These are phyloP conservation scores for Tanypteryx hageni DNA, from an alignment of 2,888 invertebrate species.

Conservation along the genomic window DNA sequence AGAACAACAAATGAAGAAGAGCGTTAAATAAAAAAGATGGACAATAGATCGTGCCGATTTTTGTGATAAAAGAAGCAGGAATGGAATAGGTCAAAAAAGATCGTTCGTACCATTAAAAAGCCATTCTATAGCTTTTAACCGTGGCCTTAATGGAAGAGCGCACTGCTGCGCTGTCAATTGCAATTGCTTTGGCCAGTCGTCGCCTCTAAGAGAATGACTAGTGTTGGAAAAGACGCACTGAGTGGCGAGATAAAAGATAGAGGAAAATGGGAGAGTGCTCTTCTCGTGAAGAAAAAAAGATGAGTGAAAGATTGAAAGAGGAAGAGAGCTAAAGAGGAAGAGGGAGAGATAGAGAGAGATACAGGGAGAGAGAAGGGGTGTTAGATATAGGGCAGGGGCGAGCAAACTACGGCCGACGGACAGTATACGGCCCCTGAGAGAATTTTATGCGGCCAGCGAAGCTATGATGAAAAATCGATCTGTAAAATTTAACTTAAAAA, in stretches of 20 bases:
- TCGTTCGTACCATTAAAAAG: conserved; percentile 5
- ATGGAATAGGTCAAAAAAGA: not conserved
- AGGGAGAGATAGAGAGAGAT: too few species aligned
- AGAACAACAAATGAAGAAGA: not conserved
- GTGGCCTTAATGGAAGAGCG: not conserved
- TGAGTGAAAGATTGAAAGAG: too few species aligned
- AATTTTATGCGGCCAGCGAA: too few species aligned
- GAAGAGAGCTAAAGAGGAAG: too few species aligned
- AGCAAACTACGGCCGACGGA: too few species aligned
- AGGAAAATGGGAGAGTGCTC: not conserved
- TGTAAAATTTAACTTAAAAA: too few species aligned
- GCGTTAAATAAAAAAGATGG: not conserved
- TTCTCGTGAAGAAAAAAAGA: too few species aligned
- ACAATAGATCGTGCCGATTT: not conserved
- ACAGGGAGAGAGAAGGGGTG: too few species aligned
- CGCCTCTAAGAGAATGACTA: not conserved
- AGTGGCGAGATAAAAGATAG: not conserved
- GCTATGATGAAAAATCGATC: too few species aligned
- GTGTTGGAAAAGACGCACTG: not conserved
- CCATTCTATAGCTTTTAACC: conserved; percentile 17
- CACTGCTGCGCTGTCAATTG: not conserved
- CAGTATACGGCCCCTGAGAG: too few species aligned
- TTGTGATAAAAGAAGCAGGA: not conserved
- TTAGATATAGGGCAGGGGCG: too few species aligned
- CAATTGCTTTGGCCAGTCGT: not conserved